Evolutionary conservation across 2,113 vertebrate species (phyloP).

Genomic region (Chunga burmeisteri): DNA sequence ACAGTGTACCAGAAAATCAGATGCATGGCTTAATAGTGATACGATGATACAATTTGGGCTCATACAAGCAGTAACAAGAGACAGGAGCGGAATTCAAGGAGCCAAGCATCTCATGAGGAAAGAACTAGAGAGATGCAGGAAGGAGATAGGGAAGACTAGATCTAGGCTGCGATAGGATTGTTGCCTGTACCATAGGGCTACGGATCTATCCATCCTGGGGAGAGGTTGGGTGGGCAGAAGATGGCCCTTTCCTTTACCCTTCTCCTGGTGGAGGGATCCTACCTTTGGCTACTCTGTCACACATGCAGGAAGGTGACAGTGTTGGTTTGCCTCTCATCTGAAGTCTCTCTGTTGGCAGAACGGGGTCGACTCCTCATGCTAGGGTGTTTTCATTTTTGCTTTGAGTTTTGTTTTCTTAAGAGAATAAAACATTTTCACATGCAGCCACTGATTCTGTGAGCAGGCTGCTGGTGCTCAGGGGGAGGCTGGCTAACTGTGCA

Average conservation of each 20-base stretch:
- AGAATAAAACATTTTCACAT: neutral
- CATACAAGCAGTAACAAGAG: neutral
- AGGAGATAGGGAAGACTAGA: neutral
- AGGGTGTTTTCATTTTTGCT: neutral
- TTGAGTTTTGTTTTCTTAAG: neutral
- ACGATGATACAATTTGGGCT: neutral
- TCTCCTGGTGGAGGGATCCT: neutral
- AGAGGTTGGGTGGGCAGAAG: neutral
- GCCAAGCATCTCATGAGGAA: neutral
- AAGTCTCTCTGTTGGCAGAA: neutral
- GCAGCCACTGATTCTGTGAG: neutral
- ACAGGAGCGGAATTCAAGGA: neutral
- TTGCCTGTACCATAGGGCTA: neutral
- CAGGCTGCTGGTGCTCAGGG: neutral
- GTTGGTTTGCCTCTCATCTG: neutral
- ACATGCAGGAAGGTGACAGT: fast-evolving
- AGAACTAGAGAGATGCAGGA: neutral
- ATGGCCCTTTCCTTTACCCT: neutral
- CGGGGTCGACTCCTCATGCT: neutral
- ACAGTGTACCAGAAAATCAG: neutral
- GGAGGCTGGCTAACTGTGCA: neutral
- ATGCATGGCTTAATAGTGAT: neutral
- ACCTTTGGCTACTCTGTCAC: neutral
- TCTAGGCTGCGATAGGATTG: neutral
- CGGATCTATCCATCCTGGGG: neutral